These are phyloP conservation scores for Crypturellus undulatus DNA, from an alignment of 2,113 vertebrate species.

Conservation along the genomic window DNA sequence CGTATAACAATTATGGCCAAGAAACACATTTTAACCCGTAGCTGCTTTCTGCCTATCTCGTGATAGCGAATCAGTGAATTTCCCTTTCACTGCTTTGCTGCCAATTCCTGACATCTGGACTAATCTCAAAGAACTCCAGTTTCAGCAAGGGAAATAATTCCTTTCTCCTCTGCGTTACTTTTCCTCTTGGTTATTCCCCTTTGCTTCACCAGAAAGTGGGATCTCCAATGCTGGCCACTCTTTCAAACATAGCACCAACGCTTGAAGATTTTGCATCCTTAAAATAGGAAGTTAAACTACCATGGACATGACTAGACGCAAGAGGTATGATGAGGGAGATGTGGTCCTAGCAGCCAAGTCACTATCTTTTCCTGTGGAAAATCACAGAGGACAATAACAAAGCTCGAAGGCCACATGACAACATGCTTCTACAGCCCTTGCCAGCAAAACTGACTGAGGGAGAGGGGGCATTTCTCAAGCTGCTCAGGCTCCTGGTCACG, in stretches of 20 bases:
- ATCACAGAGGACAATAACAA: neutral
- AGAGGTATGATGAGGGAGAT: neutral
- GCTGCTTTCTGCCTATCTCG: neutral
- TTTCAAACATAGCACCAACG: neutral
- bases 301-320: neutral
- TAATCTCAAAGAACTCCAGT: neutral
- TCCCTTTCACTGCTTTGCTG: neutral
- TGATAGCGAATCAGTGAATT: neutral
- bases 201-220: neutral
- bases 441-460: neutral
- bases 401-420: neutral
- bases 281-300: neutral
- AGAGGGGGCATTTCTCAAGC: neutral
- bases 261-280: neutral
- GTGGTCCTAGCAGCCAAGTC: fast-evolving
- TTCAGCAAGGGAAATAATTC: neutral
- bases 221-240: fast-evolving
- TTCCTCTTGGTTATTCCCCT: neutral
- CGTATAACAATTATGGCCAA: neutral
- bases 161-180: fast-evolving
- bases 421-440: neutral
- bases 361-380: neutral
- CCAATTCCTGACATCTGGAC: neutral
- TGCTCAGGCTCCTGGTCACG: too few species aligned
- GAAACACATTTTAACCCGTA: neutral